Base-by-base conservation (phyloP, 2,113 vertebrate genomes). In the Halcyon senegalensis region DNA sequence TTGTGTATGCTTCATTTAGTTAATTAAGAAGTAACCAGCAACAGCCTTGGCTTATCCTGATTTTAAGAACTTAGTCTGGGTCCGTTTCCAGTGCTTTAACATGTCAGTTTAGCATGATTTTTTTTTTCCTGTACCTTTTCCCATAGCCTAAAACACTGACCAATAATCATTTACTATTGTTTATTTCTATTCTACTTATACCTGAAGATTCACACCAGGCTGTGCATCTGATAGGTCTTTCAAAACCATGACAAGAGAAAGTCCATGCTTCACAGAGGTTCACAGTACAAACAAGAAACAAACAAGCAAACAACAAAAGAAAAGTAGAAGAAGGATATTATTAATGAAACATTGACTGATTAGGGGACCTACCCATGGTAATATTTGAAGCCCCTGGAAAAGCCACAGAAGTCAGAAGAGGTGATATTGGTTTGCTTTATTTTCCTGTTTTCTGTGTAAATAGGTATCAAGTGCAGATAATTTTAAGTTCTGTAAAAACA, bases 11-110 rank as follows among this genome's bases (percentile, higher is more conserved):
- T 93, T 94, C 75, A 74, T 78, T 69, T 89, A 84, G 63, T 78
- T 84, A 94, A 93, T 89, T 93, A 77, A 93, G 89, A 94, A 93
- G 73, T 64, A 94, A 91, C 95, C 90, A 86, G 51, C 63, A 83
- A 64, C 37, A 95, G 43, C 74, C 67, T 83, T 73, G 69, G 41
- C 30, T 91, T 68, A 79, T 80, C 48, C 55, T 91, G 62, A 82
- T 87, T 94, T 95, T 72, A 10, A 94, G 55, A 93, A 81, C 27
- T 89, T 89, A 66, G 25, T 64, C 66, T 89, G 53, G 25, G 53
- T 94, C 39, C 70, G 46, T 82, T 93, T 94, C 48, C 39, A 72
- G 58, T 82, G 63, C 20, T 92, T 96, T 93, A 91, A 60, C 35
- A 27, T 4, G 17, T 81, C 77, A 64, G 9, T 78, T 87, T 91